A percentile compares a stretch with the other conserved stretches of the same genome.
These are phyloP conservation scores for Nezara viridula DNA, from an alignment of 2,888 invertebrate species.

Conservation along the genomic window DNA sequence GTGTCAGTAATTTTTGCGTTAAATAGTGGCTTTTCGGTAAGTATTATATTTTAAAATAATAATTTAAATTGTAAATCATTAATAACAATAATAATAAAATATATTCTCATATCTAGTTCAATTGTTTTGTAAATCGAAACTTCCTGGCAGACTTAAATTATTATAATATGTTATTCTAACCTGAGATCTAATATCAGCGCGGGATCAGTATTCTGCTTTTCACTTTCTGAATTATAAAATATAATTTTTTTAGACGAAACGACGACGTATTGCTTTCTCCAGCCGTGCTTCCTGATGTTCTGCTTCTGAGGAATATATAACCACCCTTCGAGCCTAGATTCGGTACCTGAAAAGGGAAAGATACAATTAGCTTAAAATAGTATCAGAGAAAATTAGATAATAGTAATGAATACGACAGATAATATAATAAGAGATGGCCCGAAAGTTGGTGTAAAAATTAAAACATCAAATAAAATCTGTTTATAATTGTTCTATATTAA, in stretches of 20 bases:
- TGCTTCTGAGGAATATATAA: slow-evolving; percentile 95
- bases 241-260: slow-evolving; percentile 97
- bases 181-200: slow-evolving; percentile 95
- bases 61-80: too few relatives aligned
- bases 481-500: too few relatives aligned
- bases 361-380: neutral
- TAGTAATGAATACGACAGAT: neutral
- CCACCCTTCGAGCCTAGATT: slow-evolving; percentile 89
- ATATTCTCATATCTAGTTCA: too few relatives aligned
- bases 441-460: too few relatives aligned
- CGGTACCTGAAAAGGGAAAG: slow-evolving; percentile 64
- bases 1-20: too few relatives aligned
- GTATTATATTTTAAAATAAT: too few relatives aligned
- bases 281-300: slow-evolving; percentile 94
- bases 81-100: too few relatives aligned
- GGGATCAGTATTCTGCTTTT: slow-evolving; percentile 95
- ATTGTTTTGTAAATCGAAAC: too few relatives aligned
- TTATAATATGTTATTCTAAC: slow-evolving; percentile 73
- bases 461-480: too few relatives aligned
- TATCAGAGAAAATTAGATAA: neutral
- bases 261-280: slow-evolving; percentile 97
- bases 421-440: too few relatives aligned
- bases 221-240: slow-evolving; percentile 95
- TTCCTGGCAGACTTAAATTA: too few relatives aligned
- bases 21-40: too few relatives aligned